These are phyloP conservation scores for Phrynocephalus vlangalii DNA, from an alignment of 2,797 vertebrate genomes.

Conservation along the genomic window DNA sequence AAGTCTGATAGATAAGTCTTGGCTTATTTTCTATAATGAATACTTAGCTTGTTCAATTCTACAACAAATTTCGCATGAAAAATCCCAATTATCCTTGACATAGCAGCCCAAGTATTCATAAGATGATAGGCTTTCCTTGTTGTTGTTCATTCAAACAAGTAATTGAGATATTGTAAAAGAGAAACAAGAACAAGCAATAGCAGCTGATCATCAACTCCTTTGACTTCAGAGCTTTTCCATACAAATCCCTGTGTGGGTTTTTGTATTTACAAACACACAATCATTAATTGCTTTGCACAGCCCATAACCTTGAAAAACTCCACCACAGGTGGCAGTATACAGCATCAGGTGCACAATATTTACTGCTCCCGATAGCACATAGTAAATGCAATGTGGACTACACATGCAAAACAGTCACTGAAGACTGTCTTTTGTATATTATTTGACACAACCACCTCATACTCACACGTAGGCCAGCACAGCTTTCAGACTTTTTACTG, in stretches of 20 bases:
- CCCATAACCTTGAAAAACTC: background rate
- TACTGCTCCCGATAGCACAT: background rate
- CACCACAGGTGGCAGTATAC: background rate
- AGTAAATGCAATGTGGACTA: too few species aligned
- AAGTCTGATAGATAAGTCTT: too few species aligned
- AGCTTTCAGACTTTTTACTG: background rate
- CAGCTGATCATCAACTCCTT: background rate
- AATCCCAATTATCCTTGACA: too few species aligned
- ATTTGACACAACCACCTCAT: too few species aligned
- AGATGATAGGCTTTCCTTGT: too few species aligned
- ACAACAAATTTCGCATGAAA: too few species aligned
- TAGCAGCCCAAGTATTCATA: too few species aligned
- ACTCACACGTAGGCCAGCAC: background rate
- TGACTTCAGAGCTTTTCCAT: background rate
- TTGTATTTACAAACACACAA: background rate
- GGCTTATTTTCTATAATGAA: too few species aligned
- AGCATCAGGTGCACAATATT: background rate
- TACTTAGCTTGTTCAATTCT: too few species aligned
- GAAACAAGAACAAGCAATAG: background rate
- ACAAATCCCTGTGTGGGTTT: background rate
- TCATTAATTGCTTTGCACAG: background rate
- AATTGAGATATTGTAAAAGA: background rate
- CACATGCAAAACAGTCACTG: background rate
- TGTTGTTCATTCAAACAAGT: too few species aligned
- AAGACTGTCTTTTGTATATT: background rate